Evolutionary conservation across 2,113 vertebrate species (phyloP).

Genomic region (Gopherus evgoodei): DNA sequence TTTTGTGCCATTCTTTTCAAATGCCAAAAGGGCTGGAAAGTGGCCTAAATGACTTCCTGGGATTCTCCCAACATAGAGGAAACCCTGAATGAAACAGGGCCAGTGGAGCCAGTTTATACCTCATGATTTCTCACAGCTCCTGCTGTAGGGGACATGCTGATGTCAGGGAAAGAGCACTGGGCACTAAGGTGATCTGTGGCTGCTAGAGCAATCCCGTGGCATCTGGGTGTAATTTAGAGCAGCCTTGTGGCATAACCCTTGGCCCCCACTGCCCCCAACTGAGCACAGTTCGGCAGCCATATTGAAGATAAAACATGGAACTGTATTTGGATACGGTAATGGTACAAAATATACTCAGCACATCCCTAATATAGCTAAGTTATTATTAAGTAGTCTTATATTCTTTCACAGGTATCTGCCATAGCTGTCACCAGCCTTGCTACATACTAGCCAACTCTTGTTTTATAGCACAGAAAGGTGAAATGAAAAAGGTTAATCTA

Average conservation of each 20-base stretch:
- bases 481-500: not conserved
- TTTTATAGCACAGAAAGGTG: not conserved
- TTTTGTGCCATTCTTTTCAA: not conserved
- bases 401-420: not conserved
- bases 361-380: not conserved
- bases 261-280: not conserved
- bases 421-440: not conserved
- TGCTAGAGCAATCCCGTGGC: not conserved
- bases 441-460: not conserved
- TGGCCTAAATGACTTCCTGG: not conserved
- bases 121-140: not conserved
- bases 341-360: not conserved
- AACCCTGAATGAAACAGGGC: not conserved
- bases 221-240: not conserved
- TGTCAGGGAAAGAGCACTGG: not conserved
- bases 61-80: not conserved
- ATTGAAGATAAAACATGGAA: not conserved
- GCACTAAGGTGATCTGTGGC: not conserved
- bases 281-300: not conserved
- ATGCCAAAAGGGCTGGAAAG: not conserved
- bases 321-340: not conserved
- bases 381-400: not conserved
- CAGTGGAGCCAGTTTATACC: not conserved
- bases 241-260: not conserved
- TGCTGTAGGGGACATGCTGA: not conserved